Base-by-base conservation (phyloP, 2,113 vertebrate species). In the Semicossyphus pulcher region DNA sequence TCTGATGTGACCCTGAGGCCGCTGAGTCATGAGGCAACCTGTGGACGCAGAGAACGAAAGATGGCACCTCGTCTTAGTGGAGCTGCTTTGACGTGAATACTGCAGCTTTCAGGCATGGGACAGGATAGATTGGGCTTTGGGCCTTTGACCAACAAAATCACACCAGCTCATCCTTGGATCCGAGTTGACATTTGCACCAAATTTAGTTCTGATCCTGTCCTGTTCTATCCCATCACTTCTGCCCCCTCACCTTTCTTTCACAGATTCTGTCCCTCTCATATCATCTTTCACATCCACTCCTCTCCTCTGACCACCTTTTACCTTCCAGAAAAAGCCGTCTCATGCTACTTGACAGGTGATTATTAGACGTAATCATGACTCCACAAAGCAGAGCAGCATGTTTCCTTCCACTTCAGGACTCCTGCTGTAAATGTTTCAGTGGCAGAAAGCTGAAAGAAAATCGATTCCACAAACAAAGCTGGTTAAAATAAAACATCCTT, bases 401-500 rank as follows among this genome's bases (percentile, higher is more conserved):
- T 37, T 69, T 34, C 11, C 51, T 29, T 54, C 25, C 52, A 51
- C 34, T 7, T 5, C 51, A 51, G 10, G n/a, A 11, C 65, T 62
- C 31, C 32, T 34, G 42, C 54, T 60, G n/a, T 51, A 1, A 3
- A n/a, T 15, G 47, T 28, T 60, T 36, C 0, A 1, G 15, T 7
- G 7, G 20, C 28, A 44, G 41, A 29, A 18, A 23, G 58, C 34
- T 65, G 70, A 61, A 60, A 67, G 64, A 66, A 74, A 81, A 67
- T 71, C 32, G 0, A 78, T 78, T 66, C 15, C 18, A 20, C 12
- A 11, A 48, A 81, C 63, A 68, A 76, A 68, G 68, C 21, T n/a
- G 21, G 39, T 34, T 10, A 34, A 56, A 20, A 60, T 14, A 14
- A 42, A 66, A 63, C 31, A 34, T 7, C 1, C 59, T 44, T 67